Percentiles rank a stretch among this genome's conserved stretches.
phyloP scores from a whole-genome alignment of 1,140 invertebrate species.

The Bombus vancouverensis region DNA sequence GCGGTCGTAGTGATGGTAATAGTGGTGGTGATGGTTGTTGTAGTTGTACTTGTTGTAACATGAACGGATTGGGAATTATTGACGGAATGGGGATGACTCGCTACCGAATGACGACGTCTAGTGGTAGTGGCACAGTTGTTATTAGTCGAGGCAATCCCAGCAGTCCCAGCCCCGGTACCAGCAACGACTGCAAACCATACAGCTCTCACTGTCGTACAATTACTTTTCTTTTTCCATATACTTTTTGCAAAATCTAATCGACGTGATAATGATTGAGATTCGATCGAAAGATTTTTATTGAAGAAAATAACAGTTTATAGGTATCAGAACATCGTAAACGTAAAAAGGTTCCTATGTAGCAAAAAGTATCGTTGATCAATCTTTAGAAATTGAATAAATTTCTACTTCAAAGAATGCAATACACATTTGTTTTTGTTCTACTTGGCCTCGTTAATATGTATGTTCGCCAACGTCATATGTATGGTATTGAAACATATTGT shows the following conservation, averaged over 20 bases:
- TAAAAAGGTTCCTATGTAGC: neutral
- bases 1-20: slow-evolving; percentile 65
- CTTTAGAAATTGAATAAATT: neutral
- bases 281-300: neutral
- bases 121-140: slow-evolving; percentile 77
- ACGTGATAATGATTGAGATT: neutral
- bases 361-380: neutral
- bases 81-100: slow-evolving; percentile 80
- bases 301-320: neutral
- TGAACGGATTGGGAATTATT: slow-evolving; percentile 80
- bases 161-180: slow-evolving; percentile 77
- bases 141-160: slow-evolving; percentile 77
- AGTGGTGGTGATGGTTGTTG: slow-evolving; percentile 69
- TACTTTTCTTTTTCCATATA: slow-evolving; percentile 23
- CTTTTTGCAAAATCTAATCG: slow-evolving; percentile 3
- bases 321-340: neutral
- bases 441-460: neutral
- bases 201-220: slow-evolving; percentile 75
- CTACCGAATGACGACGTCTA: slow-evolving; percentile 82
- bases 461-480: neutral
- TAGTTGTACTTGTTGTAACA: slow-evolving; percentile 72
- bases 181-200: slow-evolving; percentile 80
- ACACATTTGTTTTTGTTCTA: slow-evolving; percentile 9
- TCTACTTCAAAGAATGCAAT: neutral
- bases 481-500: slow-evolving; percentile 36